phyloP scores from a whole-genome alignment of 2,888 invertebrate genomes.

The Hemistola chrysoprasaria region DNA sequence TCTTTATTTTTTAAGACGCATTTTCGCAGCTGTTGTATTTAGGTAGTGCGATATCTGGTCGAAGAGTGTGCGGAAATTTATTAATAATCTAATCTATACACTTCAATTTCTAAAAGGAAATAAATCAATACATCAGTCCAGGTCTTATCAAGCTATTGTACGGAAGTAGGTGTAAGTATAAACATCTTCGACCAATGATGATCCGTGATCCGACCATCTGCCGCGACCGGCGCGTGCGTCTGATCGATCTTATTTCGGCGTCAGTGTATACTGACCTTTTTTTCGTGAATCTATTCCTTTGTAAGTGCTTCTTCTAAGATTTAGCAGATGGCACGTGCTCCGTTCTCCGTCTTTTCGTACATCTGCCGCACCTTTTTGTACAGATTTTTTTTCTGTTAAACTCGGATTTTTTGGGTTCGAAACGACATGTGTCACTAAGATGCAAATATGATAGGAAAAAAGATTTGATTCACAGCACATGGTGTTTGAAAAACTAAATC shows the following conservation, averaged over 20 bases:
- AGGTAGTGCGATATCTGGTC: too few species aligned
- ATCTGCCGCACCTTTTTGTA: constrained; percentile 74
- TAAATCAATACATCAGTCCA: too few species aligned
- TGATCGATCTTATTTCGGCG: neutral
- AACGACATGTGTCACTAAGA: constrained; percentile 72
- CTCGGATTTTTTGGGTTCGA: constrained; percentile 46
- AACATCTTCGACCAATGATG: constrained; percentile 71
- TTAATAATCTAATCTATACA: too few species aligned
- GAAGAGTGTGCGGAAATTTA: constrained; percentile 18
- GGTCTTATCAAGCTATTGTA: constrained; percentile 70
- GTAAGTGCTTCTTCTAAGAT: constrained; percentile 63
- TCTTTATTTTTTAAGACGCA: too few species aligned
- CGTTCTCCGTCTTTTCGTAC: constrained; percentile 65
- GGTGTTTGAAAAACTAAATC: constrained; percentile 71
- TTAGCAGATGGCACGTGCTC: constrained; percentile 82
- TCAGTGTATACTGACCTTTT: constrained; percentile 44
- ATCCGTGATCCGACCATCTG: constrained; percentile 69
- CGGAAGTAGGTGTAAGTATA: constrained; percentile 73
- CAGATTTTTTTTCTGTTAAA: constrained; percentile 51
- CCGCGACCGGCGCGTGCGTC: constrained; percentile 57
- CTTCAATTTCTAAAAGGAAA: too few species aligned
- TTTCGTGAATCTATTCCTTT: constrained; percentile 54
- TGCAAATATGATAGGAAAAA: constrained; percentile 75
- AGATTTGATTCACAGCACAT: constrained; percentile 70
- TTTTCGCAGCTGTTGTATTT: too few species aligned